Evolutionary conservation across 2,888 invertebrate genomes (phyloP), one percentile per base, ranked within the genome.

Genomic region (Erebia aethiops): DNA sequence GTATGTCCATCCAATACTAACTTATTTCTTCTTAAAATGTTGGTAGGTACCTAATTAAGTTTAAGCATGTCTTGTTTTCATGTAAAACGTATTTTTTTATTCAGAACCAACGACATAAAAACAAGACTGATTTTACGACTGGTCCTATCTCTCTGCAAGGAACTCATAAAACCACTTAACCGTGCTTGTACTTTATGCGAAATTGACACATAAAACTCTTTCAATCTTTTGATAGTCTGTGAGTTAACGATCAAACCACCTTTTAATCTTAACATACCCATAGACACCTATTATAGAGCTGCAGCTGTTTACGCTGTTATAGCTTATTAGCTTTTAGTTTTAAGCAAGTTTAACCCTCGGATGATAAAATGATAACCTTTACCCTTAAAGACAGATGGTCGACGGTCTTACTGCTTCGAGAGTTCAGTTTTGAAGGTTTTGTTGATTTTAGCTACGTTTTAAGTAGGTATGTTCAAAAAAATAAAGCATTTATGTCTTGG

Each of bases 91-190:
- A 46, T 16, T 18, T 61, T 43, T 61, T 61, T 61, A 61, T 60
- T 43, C 18, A 46, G 18, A 46, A 43, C 21, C 16, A 26, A 63
- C 13, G 9, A 5, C 64, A 46, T 63, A 64, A 64, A 64, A 26
- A 52, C 62, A 8, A 63, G 26, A 13, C 35, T 58, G 13, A 51
- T 61, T 68, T 68, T 61, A 68, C 41, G 46, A 13, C 18, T 26
- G 35, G 11, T 11, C 52, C 54, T 52, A 70, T 60, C 13, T 35
- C n/a, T 41, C 51, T 10, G 41, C 43, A 46, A 46, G 61, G 43
- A 21, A 56, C 13, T 43, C 62, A 60, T 70, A 60, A 69, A 70
- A 70, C 51, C 49, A 60, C 60, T 70, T 70, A 70, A 51, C 70
- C 70, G 64, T 60, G n/a, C 52, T 52, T 64, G 46, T 57, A 51